Percentiles rank a stretch among this genome's conserved stretches.
These are phyloP conservation scores for Phyto melanocephala DNA, from an alignment of 2,888 invertebrate genomes.

Conservation along the genomic window DNA sequence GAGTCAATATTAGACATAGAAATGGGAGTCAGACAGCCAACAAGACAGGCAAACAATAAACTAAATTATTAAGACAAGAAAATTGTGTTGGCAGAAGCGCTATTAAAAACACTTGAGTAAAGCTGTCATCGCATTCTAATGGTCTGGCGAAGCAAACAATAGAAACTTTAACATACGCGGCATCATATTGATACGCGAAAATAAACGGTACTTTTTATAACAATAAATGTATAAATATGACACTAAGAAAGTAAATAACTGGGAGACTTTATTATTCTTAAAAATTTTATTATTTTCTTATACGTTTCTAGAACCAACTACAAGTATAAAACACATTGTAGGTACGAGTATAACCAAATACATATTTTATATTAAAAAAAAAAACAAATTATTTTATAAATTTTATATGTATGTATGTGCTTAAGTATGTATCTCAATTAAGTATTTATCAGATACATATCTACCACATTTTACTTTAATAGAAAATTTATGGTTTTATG, in stretches of 20 bases:
- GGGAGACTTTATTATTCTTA: too few species aligned
- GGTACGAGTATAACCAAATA: background rate
- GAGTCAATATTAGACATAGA: background rate
- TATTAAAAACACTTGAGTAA: slow-evolving; percentile 25
- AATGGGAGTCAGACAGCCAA: background rate
- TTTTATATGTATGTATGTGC: too few species aligned
- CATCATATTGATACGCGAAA: slow-evolving; percentile 18
- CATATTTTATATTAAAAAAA: background rate
- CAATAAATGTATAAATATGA: background rate
- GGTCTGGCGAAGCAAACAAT: background rate
- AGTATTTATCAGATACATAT: too few species aligned
- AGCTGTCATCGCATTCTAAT: slow-evolving; percentile 46
- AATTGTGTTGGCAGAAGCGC: background rate
- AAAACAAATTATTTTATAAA: too few species aligned
- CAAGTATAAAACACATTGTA: background rate
- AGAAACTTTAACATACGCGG: background rate
- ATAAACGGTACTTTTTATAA: slow-evolving; percentile 1
- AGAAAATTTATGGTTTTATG: too few species aligned
- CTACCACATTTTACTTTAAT: too few species aligned
- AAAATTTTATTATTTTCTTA: too few species aligned
- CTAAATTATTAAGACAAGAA: background rate
- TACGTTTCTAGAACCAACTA: too few species aligned
- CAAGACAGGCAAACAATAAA: background rate
- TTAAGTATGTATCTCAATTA: too few species aligned
- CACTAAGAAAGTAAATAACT: too few species aligned